Evolutionary conservation across 1,140 invertebrate genomes (phyloP), one percentile per base, ranked within the genome.

Genomic region (Rhyzopertha dominica): DNA sequence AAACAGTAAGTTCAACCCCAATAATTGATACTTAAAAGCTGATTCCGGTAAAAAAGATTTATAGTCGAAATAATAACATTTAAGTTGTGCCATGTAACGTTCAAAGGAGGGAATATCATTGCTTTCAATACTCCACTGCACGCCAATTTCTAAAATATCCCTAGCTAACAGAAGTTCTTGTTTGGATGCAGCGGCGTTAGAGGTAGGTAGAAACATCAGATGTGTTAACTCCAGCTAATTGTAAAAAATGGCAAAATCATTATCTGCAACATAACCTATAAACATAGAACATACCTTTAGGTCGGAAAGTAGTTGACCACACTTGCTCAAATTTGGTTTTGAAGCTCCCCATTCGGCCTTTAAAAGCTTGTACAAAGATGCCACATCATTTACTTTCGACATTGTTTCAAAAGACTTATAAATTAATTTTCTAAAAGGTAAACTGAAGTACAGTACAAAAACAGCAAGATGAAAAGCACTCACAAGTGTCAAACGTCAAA

Each of bases 21-120:
- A 71, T 2, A 99, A 74, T 66, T 98, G 90, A 71, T 95, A 95
- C 71, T 95, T 96, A 62, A 87, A 95, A 1, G 90, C 78, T 2
- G 95, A 98, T 68, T 97, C 92, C 28, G 90, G 84, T 20, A 98
- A 72, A 53, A 84, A 77, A 56, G 79, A 74, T 62, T 90, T 90
- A 66, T 96, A 98, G 74, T 98, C 94, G 66, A 95, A 90, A 68
- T 98, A 98, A 63, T 98, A 98, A 65, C 89, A 91, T 70, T 98
- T 98, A 14, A 98, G 68, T 69, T 98, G 95, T 13, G 93, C 89
- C 81, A 97, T 93, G 31, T 61, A 61, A 32, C 58, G 76, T 67
- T 98, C 94, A 71, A 98, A 98, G 0, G 90, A 82, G 52, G 90
- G 88, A 43, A 96, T 92, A 72, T 98, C 88, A 70, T 90, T 85